A percentile compares a stretch with the other conserved stretches of the same genome.
phyloP scores from a whole-genome alignment of 2,797 vertebrate species.

The Phoxinus dragarum region DNA sequence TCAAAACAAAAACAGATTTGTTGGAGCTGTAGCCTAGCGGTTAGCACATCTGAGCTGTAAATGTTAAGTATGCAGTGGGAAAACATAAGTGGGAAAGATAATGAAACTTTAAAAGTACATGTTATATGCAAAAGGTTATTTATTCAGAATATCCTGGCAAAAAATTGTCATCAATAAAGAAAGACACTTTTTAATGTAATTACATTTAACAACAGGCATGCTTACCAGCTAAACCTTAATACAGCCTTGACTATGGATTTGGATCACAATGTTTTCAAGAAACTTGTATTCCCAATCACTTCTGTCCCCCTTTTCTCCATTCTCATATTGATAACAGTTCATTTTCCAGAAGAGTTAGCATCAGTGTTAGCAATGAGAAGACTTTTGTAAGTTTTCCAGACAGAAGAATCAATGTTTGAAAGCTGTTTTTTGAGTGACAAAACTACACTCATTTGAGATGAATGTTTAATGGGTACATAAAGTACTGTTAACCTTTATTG shows the following conservation, averaged over 20 bases:
- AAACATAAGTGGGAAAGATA: neutral
- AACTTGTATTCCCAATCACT: neutral
- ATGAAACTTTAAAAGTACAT: neutral
- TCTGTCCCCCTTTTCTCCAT: neutral
- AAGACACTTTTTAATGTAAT: neutral
- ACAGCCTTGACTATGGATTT: neutral
- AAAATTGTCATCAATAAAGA: neutral
- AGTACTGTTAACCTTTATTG: constrained; percentile 9
- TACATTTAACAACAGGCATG: neutral
- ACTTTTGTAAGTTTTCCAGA: neutral
- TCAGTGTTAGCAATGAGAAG: neutral
- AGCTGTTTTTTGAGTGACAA: constrained; percentile 3
- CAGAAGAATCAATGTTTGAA: neutral
- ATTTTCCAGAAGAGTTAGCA: neutral
- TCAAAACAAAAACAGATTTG: too few relatives aligned
- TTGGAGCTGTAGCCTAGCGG: neutral
- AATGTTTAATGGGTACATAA: constrained; percentile 26
- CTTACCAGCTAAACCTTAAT: neutral
- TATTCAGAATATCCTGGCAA: neutral
- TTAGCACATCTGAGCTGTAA: neutral
- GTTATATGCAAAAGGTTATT: neutral
- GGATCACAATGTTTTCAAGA: neutral
- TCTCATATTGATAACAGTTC: neutral
- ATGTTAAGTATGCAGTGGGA: neutral
- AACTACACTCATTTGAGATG: neutral